phyloP scores from a whole-genome alignment of 2,113 vertebrate species.

The Scatophagus argus region DNA sequence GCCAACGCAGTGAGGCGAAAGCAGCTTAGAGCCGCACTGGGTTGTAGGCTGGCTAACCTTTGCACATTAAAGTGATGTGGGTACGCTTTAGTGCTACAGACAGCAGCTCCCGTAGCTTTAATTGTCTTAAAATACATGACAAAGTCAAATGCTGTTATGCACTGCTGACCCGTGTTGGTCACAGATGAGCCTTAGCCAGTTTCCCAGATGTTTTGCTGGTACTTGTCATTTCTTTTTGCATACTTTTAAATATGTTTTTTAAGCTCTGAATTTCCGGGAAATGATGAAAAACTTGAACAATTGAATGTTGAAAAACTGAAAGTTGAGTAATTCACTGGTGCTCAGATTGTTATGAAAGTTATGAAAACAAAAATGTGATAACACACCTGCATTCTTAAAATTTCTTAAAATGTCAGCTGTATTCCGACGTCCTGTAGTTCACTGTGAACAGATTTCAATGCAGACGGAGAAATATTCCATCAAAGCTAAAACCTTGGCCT shows the following conservation, averaged over 20 bases:
- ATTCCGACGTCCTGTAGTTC: not conserved
- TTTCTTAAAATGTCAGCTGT: no score
- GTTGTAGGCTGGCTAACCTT: not conserved
- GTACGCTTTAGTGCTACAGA: not conserved
- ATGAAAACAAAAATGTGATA: slow-evolving; percentile 9
- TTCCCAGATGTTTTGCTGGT: not conserved
- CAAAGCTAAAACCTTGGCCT: slow-evolving; percentile 4
- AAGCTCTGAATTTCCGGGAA: slow-evolving; percentile 37
- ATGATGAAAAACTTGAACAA: slow-evolving; percentile 52
- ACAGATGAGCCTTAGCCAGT: not conserved
- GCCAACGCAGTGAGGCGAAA: no score
- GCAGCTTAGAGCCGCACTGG: not conserved
- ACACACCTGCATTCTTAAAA: no score
- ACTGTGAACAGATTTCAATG: slow-evolving; percentile 9
- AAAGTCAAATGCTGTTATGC: no score
- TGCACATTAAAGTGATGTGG: not conserved
- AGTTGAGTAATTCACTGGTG: slow-evolving; percentile 44
- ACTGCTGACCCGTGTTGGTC: not conserved
- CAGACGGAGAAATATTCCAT: slow-evolving; percentile 14
- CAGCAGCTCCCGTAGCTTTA: not conserved
- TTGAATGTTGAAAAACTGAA: slow-evolving; percentile 52
- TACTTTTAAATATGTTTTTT: not conserved
- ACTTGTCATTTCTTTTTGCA: not conserved
- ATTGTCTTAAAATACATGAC: not conserved
- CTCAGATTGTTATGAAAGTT: slow-evolving; percentile 22